Evolutionary conservation across 2,113 vertebrate genomes (phyloP).

Genomic region (Ornithorhynchus anatinus): DNA sequence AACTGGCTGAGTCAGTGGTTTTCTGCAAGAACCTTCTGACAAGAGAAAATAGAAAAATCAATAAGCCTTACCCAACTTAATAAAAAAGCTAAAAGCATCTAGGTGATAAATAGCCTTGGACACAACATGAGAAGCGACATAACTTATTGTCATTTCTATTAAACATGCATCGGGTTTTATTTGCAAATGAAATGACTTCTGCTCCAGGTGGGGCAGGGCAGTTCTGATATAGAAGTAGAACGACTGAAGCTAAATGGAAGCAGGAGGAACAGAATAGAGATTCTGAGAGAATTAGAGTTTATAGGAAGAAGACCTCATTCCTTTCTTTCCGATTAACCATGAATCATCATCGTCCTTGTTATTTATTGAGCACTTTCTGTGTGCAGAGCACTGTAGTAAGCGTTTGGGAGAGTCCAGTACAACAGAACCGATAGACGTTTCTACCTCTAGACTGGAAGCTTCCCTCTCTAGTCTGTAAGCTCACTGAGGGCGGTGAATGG

Average conservation of each 20-base stretch:
- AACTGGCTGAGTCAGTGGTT: neutral
- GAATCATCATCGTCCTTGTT: too few species aligned
- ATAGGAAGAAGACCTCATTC: neutral
- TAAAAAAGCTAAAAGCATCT: neutral
- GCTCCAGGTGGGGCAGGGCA: neutral
- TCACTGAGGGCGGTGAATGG: too few species aligned
- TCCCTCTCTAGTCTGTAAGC: too few species aligned
- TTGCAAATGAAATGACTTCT: neutral
- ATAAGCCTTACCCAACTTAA: neutral
- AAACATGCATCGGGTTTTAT: neutral
- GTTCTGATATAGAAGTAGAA: too few species aligned
- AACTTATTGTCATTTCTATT: neutral
- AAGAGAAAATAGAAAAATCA: slow-evolving; percentile 25
- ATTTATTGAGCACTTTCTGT: too few species aligned
- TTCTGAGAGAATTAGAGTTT: neutral
- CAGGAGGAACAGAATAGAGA: neutral
- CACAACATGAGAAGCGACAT: neutral
- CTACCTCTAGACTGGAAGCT: too few species aligned
- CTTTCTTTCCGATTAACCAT: too few species aligned
- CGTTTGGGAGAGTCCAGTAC: too few species aligned
- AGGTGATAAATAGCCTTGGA: neutral
- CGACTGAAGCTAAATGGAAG: too few species aligned
- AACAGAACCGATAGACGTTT: too few species aligned
- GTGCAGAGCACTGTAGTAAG: too few species aligned
- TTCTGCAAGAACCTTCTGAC: neutral